Base-by-base conservation (phyloP, 2,888 invertebrate genomes). In the Sisyra terminalis region DNA sequence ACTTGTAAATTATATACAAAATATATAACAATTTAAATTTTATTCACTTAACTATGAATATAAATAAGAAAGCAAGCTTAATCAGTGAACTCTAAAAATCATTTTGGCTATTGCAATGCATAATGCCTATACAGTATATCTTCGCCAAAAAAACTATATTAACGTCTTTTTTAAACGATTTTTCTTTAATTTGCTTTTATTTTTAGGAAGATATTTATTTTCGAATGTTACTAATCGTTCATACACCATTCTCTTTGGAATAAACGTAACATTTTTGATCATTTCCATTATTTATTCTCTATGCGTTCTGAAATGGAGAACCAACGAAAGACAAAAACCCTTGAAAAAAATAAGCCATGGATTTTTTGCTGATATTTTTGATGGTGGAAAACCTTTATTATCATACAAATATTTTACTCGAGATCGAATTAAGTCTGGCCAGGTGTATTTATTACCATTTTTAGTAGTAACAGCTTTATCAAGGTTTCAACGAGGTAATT, bases 391-490 rank as follows among this genome's bases (percentile, higher is more conserved):
- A 53, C 69, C 56, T 9, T 77, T 81, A 0, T 52, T 86, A 3
- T 58, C 69, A 0, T 80, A 73, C 52, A 66, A 60, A 36, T 66
- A 87, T 10, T 53, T 63, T 0, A 65, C 69, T 5, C 67, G 71
- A 45, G 63, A 73, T 8, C 69, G 82, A 47, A 53, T 70, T 7
- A 24, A 24, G 3, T 64, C 69, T 45, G 60, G 70, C 4, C 66
- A 77, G 46, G 51, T 70, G 29, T 79, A 76, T 48, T 58, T 87
- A 3, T 70, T 77, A 60, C 63, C 84, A 30, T 58, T 86, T 10
- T 67, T 87, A 9, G 51, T 78, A 7, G 71, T 78, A 14, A 84
- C 86, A 83, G 75, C 73, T 1, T 65, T 84, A 40, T 86, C 86
- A 52, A 81, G 83, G 39, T 86, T 85, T 55, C 85, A 86, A 58